Conservation (phyloP, 2,113 vertebrate genomes). For the Amblyornis subalaris region DNA sequence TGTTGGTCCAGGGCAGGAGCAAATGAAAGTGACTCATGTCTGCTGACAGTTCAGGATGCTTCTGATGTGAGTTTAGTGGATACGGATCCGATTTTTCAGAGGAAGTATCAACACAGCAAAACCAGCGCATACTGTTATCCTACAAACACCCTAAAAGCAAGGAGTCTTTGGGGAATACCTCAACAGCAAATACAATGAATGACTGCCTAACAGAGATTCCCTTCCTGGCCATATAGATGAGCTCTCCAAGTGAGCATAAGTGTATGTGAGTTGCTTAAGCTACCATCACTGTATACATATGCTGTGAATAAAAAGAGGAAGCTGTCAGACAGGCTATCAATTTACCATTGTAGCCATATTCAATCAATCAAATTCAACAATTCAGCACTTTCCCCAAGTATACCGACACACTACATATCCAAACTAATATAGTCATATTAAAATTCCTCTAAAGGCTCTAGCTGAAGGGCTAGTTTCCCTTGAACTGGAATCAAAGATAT, state of each 20-base stretch:
- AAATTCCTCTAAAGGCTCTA: not conserved
- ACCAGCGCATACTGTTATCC: not conserved
- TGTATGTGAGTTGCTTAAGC: not conserved
- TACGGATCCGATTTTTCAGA: not conserved
- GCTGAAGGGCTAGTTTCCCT: not conserved
- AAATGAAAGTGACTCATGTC: not conserved
- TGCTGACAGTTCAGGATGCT: not conserved
- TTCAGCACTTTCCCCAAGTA: not conserved
- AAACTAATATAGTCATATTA: not conserved
- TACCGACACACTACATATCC: not conserved
- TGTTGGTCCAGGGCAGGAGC: not conserved
- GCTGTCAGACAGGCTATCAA: not conserved
- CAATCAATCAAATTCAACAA: not conserved
- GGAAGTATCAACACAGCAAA: not conserved
- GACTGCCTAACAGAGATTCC: not conserved
- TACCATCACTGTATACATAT: not conserved
- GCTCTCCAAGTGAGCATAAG: not conserved
- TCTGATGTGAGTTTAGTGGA: rapidly evolving
- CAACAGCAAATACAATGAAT: not conserved
- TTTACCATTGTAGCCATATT: not conserved
- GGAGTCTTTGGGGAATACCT: not conserved
- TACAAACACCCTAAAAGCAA: not conserved
- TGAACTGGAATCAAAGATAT: conserved; percentile 18
- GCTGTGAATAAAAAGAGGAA: not conserved
- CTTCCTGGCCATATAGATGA: not conserved